Base-by-base conservation (phyloP, 2,888 invertebrate genomes). In the Perizoma flavofasciatum region DNA sequence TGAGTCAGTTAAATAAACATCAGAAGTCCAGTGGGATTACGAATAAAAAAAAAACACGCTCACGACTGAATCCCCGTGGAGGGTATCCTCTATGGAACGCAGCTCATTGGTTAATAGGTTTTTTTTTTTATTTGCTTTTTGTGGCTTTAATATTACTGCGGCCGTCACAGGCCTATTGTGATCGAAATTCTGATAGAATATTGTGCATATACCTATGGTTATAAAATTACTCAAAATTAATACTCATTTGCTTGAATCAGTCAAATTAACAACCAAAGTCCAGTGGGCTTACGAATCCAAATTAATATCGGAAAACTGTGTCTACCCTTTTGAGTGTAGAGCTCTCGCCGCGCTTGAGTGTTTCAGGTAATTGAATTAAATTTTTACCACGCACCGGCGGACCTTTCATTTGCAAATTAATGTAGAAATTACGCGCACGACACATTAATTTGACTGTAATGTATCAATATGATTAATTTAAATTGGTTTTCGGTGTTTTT, bases 281-380 rank as follows among this genome's bases (percentile, higher is more conserved):
- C 55, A 59, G 59, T 58, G 52, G 37, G 51, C 56, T 51, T 52
- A 65, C 67, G 67, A 65, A 59, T 72, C 69, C 67, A 68, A 73
- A 74, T 77, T 67, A 73, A 71, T 74, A 75, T 74, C 61, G 72
- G 63, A 74, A 78, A 78, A 71, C 56, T 67, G 67, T 66, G 63
- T 65, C 61, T 62, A 70, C 65, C 67, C 66, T 66, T 67, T 68
- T 57, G 59, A 55, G 61, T 50, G 57, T 54, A 68, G 68, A 54
- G 68, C 68, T 61, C 68, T 71, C 61, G 49, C 58, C 62, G 49
- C 55, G 48, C 49, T 47, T 67, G 70, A 77, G 70, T 68, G 72
- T 76, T 78, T 75, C 69, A 77, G 77, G 81, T 78, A 82, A 81
- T 77, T 75, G 66, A 81, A 81, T 81, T 77, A 78, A 76, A 75